A percentile compares a stretch with the other conserved stretches of the same genome.
phyloP scores from a whole-genome alignment of 2,888 invertebrate genomes.

The Drosophila recens region DNA sequence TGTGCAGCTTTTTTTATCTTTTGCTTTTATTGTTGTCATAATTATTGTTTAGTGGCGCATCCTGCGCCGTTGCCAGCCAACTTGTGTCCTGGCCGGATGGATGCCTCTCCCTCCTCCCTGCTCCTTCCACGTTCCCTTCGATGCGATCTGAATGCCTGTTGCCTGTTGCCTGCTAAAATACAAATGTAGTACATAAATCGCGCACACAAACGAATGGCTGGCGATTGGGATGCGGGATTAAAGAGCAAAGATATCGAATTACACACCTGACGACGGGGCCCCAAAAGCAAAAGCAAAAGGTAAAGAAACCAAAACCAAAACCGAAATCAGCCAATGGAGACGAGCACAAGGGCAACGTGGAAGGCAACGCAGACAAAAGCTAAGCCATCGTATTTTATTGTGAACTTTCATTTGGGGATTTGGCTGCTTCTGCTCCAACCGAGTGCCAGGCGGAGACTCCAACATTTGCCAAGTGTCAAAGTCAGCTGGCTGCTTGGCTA shows the following conservation, averaged over 20 bases:
- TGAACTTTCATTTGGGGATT: conserved; percentile 74
- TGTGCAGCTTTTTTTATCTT: conserved; percentile 33
- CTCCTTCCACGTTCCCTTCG: neutral
- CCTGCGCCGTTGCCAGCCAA: conserved; percentile 57
- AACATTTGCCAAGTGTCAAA: conserved; percentile 72
- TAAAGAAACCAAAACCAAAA: conserved; percentile 12
- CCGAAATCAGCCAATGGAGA: conserved; percentile 20
- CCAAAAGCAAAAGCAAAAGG: conserved; percentile 11
- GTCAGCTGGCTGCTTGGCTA: conserved; percentile 59
- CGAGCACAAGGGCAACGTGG: neutral
- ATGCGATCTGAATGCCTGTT: conserved; percentile 11
- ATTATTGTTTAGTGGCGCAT: conserved; percentile 81
- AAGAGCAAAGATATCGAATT: conserved; percentile 84
- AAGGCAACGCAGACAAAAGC: conserved; percentile 65
- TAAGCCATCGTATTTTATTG: conserved; percentile 78
- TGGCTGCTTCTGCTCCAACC: conserved; percentile 26
- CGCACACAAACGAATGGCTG: conserved; percentile 79
- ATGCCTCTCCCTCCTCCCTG: too few species aligned
- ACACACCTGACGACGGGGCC: conserved; percentile 82
- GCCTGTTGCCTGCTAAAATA: conserved; percentile 52
- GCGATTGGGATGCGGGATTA: conserved; percentile 77
- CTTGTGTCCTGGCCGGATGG: conserved; percentile 58
- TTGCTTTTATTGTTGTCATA: conserved; percentile 78
- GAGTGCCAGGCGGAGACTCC: conserved; percentile 20
- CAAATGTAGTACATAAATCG: conserved; percentile 81